These are phyloP conservation scores for Fragum fragum DNA, from an alignment of 2,888 invertebrate species.

Conservation along the genomic window DNA sequence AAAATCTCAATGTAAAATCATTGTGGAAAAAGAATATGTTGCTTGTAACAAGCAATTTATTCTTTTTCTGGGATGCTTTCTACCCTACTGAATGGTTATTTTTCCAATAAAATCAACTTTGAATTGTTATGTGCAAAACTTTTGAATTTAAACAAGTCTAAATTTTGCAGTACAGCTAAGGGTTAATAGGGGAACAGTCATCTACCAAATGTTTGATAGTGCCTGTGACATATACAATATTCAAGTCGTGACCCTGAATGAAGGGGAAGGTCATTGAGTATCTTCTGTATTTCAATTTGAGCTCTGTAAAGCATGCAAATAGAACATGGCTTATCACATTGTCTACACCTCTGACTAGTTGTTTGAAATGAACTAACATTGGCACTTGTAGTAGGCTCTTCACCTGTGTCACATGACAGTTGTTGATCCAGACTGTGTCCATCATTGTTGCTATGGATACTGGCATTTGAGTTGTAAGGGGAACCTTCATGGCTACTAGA, in stretches of 20 bases:
- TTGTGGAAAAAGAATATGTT: not conserved
- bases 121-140: no score
- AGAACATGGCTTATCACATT: conserved; percentile 17
- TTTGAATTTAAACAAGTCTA: no score
- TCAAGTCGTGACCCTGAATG: not conserved
- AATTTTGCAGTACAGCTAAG: no score
- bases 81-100: no score
- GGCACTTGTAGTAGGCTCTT: not conserved
- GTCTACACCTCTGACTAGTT: not conserved
- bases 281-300: not conserved
- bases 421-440: not conserved
- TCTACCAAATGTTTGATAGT: not conserved
- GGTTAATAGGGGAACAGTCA: not conserved
- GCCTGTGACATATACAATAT: not conserved
- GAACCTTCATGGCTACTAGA: not conserved
- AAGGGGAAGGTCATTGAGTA: not conserved
- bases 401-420: not conserved
- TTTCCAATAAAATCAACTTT: no score
- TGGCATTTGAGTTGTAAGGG: not conserved
- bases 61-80: not conserved
- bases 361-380: not conserved
- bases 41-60: conserved; percentile 2
- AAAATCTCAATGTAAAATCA: no score
- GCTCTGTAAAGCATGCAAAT: not conserved
- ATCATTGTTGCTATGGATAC: not conserved